Percentiles rank a stretch among this genome's conserved stretches.
phyloP scores from a whole-genome alignment of 2,113 vertebrate genomes.

The Mesembrinibis cayennensis region DNA sequence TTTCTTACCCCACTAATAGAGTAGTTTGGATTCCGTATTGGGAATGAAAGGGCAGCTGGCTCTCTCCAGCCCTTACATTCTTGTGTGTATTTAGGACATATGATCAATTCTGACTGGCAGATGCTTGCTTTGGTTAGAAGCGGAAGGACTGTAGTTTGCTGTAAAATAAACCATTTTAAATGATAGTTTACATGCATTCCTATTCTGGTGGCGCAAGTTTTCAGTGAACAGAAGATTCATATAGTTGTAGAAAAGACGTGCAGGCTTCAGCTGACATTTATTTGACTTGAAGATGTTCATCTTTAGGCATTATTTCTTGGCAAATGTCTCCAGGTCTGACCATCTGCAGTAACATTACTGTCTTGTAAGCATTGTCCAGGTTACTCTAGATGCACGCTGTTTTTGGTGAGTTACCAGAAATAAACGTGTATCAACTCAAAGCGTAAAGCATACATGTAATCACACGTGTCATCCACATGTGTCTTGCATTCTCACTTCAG shows the following conservation, averaged over 20 bases:
- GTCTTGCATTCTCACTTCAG: background rate
- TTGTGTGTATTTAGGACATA: background rate
- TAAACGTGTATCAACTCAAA: background rate
- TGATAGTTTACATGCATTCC: background rate
- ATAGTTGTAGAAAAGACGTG: background rate
- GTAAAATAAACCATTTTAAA: background rate
- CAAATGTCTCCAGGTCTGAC: background rate
- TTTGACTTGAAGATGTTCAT: background rate
- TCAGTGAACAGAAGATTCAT: background rate
- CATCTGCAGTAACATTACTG: background rate
- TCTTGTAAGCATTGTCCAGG: background rate
- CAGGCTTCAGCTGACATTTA: background rate
- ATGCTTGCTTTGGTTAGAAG: background rate
- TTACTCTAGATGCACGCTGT: background rate
- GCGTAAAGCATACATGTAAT: background rate
- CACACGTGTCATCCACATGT: fast-evolving
- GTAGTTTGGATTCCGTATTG: background rate
- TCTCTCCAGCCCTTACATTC: background rate
- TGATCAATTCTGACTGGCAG: background rate
- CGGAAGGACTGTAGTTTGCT: background rate
- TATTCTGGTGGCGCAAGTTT: background rate
- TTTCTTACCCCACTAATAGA: background rate
- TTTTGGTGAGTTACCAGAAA: background rate
- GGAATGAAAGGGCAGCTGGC: background rate
- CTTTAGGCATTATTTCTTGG: background rate